Conservation (phyloP, 2,113 vertebrate species). For the Dromaius novaehollandiae region DNA sequence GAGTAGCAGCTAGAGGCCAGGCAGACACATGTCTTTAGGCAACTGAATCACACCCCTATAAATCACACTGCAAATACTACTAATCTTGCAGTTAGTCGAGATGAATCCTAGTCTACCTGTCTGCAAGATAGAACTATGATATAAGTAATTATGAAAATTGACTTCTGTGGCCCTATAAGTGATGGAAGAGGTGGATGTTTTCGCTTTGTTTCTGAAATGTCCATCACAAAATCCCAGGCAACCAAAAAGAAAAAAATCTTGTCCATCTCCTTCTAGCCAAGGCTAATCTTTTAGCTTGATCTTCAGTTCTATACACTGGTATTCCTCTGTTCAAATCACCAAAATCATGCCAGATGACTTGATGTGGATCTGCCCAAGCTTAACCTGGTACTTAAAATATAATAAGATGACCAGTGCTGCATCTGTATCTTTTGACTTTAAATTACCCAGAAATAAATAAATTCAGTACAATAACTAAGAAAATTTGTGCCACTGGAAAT, state of each 20-base stretch:
- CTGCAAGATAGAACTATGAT: neutral
- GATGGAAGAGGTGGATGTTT: fast-evolving
- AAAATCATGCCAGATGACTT: neutral
- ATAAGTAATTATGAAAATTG: neutral
- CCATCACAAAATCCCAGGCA: neutral
- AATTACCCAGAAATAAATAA: neutral
- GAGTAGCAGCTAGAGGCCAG: neutral
- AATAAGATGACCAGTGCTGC: neutral
- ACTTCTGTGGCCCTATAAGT: neutral
- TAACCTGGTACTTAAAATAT: neutral
- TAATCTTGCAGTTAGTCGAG: neutral
- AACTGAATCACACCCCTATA: neutral
- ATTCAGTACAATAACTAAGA: neutral
- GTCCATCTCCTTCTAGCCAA: neutral
- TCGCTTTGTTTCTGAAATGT: neutral
- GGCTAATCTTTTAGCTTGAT: neutral
- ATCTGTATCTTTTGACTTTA: neutral
- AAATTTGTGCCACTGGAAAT: neutral
- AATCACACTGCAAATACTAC: neutral
- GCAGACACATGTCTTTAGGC: neutral
- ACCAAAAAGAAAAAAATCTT: neutral
- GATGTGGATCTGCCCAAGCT: neutral
- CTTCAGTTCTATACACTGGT: neutral
- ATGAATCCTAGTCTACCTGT: neutral
- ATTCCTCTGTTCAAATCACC: neutral